Conservation (phyloP, 2,113 vertebrate species). For the Poecilia latipinna region DNA sequence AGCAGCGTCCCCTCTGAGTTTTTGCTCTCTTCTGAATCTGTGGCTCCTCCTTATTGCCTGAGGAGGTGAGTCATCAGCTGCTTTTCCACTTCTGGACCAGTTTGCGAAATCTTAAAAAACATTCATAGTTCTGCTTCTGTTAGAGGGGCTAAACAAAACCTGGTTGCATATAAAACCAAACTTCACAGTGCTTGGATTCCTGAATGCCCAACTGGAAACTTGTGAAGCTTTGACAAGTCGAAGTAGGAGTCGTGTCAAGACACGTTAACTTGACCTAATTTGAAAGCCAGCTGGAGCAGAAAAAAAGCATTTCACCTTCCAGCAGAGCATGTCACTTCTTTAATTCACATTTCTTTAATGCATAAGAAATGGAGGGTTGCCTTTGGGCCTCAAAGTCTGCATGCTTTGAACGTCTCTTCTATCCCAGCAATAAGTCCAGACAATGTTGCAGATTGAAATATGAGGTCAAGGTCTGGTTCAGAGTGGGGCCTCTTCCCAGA, state of each 20-base stretch:
- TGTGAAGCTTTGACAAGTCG: not conserved
- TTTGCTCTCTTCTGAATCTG: constrained; percentile 34
- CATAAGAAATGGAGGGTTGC: not conserved
- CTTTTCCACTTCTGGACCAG: constrained; percentile 14
- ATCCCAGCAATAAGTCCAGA: constrained; percentile 48
- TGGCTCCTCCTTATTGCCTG: constrained; percentile 65
- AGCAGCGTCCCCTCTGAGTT: not conserved
- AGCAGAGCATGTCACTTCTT: not conserved
- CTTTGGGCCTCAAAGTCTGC: constrained; percentile 10
- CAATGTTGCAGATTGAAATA: constrained; percentile 15
- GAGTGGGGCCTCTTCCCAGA: not conserved
- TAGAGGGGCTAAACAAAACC: not conserved
- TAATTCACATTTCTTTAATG: too few relatives aligned
- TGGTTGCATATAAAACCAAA: not conserved
- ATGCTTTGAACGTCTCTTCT: constrained; percentile 25
- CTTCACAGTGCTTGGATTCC: not conserved
- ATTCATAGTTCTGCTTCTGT: not conserved
- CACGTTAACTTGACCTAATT: not conserved
- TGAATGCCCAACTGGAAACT: not conserved
- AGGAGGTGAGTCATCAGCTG: constrained; percentile 65
- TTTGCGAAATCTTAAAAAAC: not conserved
- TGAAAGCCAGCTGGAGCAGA: not conserved
- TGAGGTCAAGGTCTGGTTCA: constrained; percentile 1
- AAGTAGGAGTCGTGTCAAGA: not conserved
- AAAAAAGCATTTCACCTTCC: not conserved